Percentiles rank a stretch among this genome's conserved stretches.
Conservation (phyloP, 1,140 invertebrate genomes). For the Drosophila orena region DNA sequence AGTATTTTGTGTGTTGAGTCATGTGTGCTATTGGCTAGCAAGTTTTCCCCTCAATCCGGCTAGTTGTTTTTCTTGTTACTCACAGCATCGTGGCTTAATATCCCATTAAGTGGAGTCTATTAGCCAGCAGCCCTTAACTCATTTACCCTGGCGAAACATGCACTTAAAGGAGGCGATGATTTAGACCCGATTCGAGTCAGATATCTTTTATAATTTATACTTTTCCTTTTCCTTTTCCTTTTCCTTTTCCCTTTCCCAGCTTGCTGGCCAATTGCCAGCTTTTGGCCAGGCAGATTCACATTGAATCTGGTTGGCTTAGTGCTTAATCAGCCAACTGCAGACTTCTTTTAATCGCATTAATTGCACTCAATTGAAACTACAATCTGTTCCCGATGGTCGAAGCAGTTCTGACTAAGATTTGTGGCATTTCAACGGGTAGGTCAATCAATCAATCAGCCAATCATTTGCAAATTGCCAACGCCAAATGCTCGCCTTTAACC, state of each 20-base stretch:
- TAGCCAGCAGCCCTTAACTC: slow-evolving; percentile 57
- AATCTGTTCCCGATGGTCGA: slow-evolving; percentile 28
- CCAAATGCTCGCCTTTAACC: slow-evolving; percentile 22
- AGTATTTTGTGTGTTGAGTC: slow-evolving; percentile 78
- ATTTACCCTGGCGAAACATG: slow-evolving; percentile 45
- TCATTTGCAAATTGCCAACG: slow-evolving; percentile 58
- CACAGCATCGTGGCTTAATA: slow-evolving; percentile 56
- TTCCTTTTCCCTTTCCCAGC: background rate
- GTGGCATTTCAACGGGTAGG: slow-evolving; percentile 27
- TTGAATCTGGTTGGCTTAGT: slow-evolving; percentile 14
- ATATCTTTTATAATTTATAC: slow-evolving; percentile 36
- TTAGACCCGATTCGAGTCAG: slow-evolving; percentile 20
- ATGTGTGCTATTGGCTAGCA: slow-evolving; percentile 77
- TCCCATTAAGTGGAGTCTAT: slow-evolving; percentile 72
- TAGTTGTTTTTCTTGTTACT: slow-evolving; percentile 22
- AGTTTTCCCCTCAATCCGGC: slow-evolving; percentile 50
- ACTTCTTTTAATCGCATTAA: slow-evolving; percentile 68
- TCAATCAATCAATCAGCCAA: slow-evolving; percentile 58
- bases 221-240: background rate
- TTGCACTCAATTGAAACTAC: slow-evolving; percentile 70
- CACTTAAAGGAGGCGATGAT: slow-evolving; percentile 18
- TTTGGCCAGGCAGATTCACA: slow-evolving; percentile 17
- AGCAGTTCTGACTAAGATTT: slow-evolving; percentile 43
- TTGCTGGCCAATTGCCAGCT: slow-evolving; percentile 42
- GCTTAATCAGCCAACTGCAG: slow-evolving; percentile 42